Conservation (phyloP, 1,140 invertebrate species). For the Drosophila santomea region DNA sequence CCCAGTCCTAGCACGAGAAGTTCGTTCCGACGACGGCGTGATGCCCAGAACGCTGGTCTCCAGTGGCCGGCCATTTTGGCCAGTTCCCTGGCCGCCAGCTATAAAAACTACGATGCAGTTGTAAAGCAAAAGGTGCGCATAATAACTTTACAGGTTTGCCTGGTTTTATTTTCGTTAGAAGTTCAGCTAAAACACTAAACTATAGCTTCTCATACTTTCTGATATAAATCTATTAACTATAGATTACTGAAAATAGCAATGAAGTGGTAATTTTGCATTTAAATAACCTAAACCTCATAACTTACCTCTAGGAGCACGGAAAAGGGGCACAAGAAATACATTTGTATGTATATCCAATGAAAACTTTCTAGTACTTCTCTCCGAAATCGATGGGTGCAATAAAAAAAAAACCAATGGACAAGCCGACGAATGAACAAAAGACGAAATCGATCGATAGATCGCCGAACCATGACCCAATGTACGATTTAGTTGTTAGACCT, state of each 20-base stretch:
- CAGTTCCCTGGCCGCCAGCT: slow-evolving; percentile 67
- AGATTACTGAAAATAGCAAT: no score
- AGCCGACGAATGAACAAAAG: slow-evolving; percentile 31
- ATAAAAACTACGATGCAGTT: slow-evolving; percentile 79
- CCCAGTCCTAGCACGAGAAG: slow-evolving; percentile 57
- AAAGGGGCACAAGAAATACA: not conserved
- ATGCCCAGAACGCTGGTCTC: slow-evolving; percentile 63
- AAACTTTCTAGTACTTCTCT: slow-evolving; percentile 63
- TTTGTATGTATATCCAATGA: slow-evolving; percentile 13
- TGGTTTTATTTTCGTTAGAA: not conserved
- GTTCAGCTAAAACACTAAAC: not conserved
- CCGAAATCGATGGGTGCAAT: slow-evolving; percentile 37
- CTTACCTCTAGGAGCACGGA: no score
- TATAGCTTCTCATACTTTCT: no score
- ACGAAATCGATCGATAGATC: slow-evolving; percentile 65
- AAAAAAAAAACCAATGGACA: slow-evolving; percentile 42
- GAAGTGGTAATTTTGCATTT: no score
- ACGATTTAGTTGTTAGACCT: slow-evolving; percentile 74
- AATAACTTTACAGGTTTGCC: slow-evolving; percentile 50
- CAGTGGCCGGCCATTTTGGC: slow-evolving; percentile 77
- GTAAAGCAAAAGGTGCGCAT: slow-evolving; percentile 76
- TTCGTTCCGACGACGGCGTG: slow-evolving; percentile 74
- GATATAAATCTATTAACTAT: not conserved
- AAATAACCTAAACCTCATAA: no score
- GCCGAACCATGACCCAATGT: slow-evolving; percentile 77